A percentile compares a stretch with the other conserved stretches of the same genome.
Conservation (phyloP, 30 jellyfish, hydroid and myxozoan genomes). For the Turritopsis rubra region DNA sequence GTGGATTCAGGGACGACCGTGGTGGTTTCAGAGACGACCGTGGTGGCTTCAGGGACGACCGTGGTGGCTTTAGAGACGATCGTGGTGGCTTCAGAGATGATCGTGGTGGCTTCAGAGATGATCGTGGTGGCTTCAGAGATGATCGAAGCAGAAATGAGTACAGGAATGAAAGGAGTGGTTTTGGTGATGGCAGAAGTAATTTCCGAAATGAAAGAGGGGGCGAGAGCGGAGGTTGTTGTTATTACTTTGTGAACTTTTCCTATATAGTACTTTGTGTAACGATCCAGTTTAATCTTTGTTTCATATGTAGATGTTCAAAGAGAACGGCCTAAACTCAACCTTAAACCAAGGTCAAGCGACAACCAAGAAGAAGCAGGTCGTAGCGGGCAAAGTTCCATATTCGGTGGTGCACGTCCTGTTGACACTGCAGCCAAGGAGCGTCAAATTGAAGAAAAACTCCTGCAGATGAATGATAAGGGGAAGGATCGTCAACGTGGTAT, state of each 20-base stretch:
- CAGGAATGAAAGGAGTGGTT: constrained; percentile 23
- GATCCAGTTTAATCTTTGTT: neutral
- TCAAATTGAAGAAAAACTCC: constrained; percentile 60
- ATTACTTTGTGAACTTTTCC: neutral
- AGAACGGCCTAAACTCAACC: constrained; percentile 79
- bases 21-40: constrained; percentile 34
- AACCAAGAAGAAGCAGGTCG: neutral
- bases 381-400: constrained; percentile 53
- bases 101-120: constrained; percentile 28
- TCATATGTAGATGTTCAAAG: constrained; percentile 33
- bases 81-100: constrained; percentile 26
- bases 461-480: constrained; percentile 14
- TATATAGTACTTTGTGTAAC: neutral
- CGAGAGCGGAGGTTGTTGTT: constrained; percentile 8
- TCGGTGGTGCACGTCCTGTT: constrained; percentile 97
- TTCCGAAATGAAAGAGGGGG: constrained; percentile 25
- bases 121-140: constrained; percentile 43
- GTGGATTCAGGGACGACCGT: constrained; percentile 15
- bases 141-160: constrained; percentile 14
- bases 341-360: constrained; percentile 70
- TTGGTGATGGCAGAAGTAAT: constrained; percentile 21
- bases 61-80: constrained; percentile 28
- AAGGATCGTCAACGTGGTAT: constrained; percentile 12
- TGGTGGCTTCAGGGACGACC: constrained; percentile 39
- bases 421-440: constrained; percentile 85